Evolutionary conservation across 2,888 invertebrate genomes (phyloP), one percentile per base, ranked within the genome.

Genomic region (Abrostola tripartita): DNA sequence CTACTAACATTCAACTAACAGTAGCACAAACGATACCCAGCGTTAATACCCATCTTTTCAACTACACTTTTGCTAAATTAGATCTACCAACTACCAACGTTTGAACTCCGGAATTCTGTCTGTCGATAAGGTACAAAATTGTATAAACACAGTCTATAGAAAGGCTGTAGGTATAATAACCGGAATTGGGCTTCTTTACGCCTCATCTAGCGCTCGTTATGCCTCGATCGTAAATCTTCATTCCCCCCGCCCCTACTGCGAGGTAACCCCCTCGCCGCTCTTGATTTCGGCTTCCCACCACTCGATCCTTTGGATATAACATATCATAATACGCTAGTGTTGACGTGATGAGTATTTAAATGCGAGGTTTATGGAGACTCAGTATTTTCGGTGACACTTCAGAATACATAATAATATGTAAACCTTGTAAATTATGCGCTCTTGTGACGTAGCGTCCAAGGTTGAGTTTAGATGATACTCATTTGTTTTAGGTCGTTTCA

Each of bases 171-270:
- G 88, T 90, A 92, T 92, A 92, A 92, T 93, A 93, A 91, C 90
- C 87, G 85, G 92, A 92, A 93, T 92, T 92, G 93, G 91, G 91
- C 90, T 92, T 90, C 92, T 93, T 93, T 91, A 93, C 93, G 94
- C 94, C 94, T 94, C 94, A 94, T 94, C 94, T 93, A 93, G 88
- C 90, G 88, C 93, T 95, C 94, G 95, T 95, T 95, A 95, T 90
- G 90, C 90, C 86, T 81, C 86, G 90, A 84, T 94, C 95, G 92
- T 95, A 95, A 95, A 95, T 95, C 94, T 94, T 93, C 92, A 91
- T 92, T 90, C 91, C 77, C 86, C 83, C 76, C 73, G 80, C 81
- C 81, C 79, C 71, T 69, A 62, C 71, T 65, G 36, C 66, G 40
- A 24, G 52, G 49, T 54, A 12, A 41, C 49, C 52, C 69, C 64